Base-by-base conservation (phyloP, 2,113 vertebrate genomes). In the Neopipo cinnamomea region DNA sequence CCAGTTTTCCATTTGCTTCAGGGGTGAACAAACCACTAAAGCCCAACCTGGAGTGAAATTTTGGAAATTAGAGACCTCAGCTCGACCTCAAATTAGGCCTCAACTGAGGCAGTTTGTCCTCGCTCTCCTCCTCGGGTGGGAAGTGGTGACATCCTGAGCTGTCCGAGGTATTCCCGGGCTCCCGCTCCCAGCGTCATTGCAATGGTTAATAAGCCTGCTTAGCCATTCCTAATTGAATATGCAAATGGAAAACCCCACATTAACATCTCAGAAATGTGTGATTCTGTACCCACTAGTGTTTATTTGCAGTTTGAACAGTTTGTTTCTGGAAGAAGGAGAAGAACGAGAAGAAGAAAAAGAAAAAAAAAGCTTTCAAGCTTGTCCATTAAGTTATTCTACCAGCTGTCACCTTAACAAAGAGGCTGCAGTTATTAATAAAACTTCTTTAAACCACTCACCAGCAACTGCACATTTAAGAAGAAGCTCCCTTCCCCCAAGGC, bases 351-450 rank as follows among this genome's bases (percentile, higher is more conserved):
- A 50, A 50, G 49, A 50, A 49, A 5, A 49, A 24, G 19, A 49
- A 47, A 11, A 47, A 92, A 91, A 94, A 83, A 71, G 37, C 83
- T 92, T 94, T 65, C 63, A 35, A 79, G 68, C 80, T 93, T 86
- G 37, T 96, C 95, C 91, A 79, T 97, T 81, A 97, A 79, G 95
- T 67, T 91, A 92, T 95, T 92, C 82, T 28, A 77, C 94, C 92
- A 96, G 82, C 88, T 96, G 97, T 94, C 95, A 88, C 85, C 67
- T 96, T 93, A 95, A 95, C 94, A 96, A 96, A 91, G 96, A 91
- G 65, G 91, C 91, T 94, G 83, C 39, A 88, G 89, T 94, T 96
- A 96, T 95, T 97, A 97, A 96, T 95, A 97, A 96, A 94, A 71
- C 87, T 76, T n/a, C 70, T 86, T 80, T 67, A 92, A 86, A 71